phyloP scores from a whole-genome alignment of 2,797 vertebrate species.

The Coilia nasus region DNA sequence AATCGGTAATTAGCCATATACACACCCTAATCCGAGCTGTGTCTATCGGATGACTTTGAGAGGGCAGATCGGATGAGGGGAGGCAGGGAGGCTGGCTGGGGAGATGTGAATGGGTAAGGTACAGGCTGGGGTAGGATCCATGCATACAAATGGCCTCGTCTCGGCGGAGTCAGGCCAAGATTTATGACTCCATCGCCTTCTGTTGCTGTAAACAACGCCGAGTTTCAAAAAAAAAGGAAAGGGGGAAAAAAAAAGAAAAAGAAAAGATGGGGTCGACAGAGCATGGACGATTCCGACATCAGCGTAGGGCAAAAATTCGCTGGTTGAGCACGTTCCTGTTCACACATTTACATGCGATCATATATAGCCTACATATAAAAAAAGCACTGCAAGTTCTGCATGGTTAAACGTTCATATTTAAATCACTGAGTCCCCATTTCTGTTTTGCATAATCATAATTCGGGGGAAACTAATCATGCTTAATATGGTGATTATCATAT shows the following conservation, averaged over 20 bases:
- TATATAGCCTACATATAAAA: neutral
- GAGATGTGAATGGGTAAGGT: constrained; percentile 78
- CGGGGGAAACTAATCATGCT: neutral
- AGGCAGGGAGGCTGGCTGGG: constrained; percentile 46
- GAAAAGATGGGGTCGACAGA: constrained; percentile 28
- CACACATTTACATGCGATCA: constrained; percentile 9
- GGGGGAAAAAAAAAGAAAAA: neutral
- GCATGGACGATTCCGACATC: constrained; percentile 10
- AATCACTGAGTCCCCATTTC: neutral
- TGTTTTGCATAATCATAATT: neutral
- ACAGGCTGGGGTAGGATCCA: constrained; percentile 73
- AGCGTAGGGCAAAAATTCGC: constrained; percentile 19
- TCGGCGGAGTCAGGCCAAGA: constrained; percentile 71
- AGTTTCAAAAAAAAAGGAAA: constrained; percentile 6
- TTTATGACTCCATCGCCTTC: constrained; percentile 78
- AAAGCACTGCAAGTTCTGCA: neutral
- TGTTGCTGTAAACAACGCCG: constrained; percentile 76
- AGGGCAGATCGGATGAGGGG: constrained; percentile 20
- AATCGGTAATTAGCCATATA: neutral
- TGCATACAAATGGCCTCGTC: constrained; percentile 80
- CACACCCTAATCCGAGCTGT: neutral
- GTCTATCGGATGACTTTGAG: constrained; percentile 18
- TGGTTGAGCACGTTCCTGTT: constrained; percentile 13
- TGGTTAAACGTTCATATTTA: neutral
- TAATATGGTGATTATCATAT: neutral